Evolutionary conservation across 2,888 invertebrate species (phyloP), one percentile per base, ranked within the genome.

Genomic region (Morinoia aosen): DNA sequence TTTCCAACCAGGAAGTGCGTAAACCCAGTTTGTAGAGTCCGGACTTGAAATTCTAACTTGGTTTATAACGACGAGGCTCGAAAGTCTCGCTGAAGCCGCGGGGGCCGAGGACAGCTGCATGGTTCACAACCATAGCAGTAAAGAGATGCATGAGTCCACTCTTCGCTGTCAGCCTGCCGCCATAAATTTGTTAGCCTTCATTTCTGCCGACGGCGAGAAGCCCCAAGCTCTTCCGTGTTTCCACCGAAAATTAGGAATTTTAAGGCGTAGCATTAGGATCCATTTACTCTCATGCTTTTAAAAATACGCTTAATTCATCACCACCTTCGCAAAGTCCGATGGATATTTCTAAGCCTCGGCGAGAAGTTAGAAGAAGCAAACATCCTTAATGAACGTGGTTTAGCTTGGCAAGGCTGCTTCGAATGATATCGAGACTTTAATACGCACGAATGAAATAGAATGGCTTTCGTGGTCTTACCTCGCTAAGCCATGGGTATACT

Each of bases 111-210:
- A 76, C 76, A 76, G 76, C 76, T 33, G 48, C 48, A 48, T 48
- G 10, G 76, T 76, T 76, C 76, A 76, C 14, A 61, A 76, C 76
- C 76, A 76, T 33, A 76, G 76, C 76, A 14, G 76, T 76, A 76
- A 76, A 76, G 76, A 76, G 33, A 76, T 76, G 33, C 33, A 33
- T 33, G 76, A 76, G 76, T 76, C 76, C 76, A 76, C 76, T 76
- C 76, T 19, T 33, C 76, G 76, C 76, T 76, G 76, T 76, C 76
- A 76, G 76, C 25, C 76, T 33, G 76, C 25, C 76, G 33, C 76
- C 76, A 33, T 76, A 76, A 76, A 76, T 76, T 76, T 76, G 76
- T 76, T 76, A 76, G 76, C 76, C 76, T 76, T 76, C 76, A 76
- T 76, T 76, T 76, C 76, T 76, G 76, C 76, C 76, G 76, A 33